Evolutionary conservation across 2,797 vertebrate species (phyloP).

Genomic region (Xenentodon cancila): DNA sequence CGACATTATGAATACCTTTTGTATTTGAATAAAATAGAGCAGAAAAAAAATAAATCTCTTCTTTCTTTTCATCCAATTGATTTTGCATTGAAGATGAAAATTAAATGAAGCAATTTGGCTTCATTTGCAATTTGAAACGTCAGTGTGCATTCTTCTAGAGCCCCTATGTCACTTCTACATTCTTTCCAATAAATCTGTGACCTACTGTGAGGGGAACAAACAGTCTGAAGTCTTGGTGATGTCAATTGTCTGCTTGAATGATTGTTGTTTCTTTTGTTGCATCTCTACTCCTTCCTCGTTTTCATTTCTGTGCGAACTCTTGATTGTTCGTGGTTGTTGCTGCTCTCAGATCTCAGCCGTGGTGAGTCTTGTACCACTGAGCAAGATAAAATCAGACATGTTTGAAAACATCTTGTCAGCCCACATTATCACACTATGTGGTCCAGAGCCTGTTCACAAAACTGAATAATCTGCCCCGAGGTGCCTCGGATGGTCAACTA

Average conservation of each 20-base stretch:
- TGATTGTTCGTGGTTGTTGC: conserved; percentile 45
- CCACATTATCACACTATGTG: conserved; percentile 17
- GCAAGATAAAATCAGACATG: conserved; percentile 56
- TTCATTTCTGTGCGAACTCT: conserved; percentile 28
- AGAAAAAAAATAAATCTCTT: no score
- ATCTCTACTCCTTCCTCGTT: conserved; percentile 11
- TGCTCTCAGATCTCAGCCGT: conserved; percentile 39
- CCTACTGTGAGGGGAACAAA: conserved; percentile 3
- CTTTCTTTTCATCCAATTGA: no score
- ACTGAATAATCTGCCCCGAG: conserved; percentile 43
- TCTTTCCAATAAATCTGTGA: conserved; percentile 4
- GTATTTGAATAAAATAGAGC: neutral
- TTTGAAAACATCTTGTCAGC: conserved; percentile 60
- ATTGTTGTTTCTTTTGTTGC: conserved; percentile 16
- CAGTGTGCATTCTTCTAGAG: neutral
- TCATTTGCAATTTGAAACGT: neutral
- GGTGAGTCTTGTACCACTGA: conserved; percentile 43
- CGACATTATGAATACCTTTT: neutral
- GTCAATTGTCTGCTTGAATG: conserved; percentile 19
- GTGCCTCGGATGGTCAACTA: conserved; percentile 32
- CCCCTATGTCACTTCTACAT: neutral
- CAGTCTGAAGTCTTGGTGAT: neutral
- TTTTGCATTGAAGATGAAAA: neutral
- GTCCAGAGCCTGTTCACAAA: conserved; percentile 38
- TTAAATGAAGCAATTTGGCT: neutral